These are phyloP conservation scores for Glaucopsyche alexis DNA, from an alignment of 2,888 invertebrate species.

Conservation along the genomic window DNA sequence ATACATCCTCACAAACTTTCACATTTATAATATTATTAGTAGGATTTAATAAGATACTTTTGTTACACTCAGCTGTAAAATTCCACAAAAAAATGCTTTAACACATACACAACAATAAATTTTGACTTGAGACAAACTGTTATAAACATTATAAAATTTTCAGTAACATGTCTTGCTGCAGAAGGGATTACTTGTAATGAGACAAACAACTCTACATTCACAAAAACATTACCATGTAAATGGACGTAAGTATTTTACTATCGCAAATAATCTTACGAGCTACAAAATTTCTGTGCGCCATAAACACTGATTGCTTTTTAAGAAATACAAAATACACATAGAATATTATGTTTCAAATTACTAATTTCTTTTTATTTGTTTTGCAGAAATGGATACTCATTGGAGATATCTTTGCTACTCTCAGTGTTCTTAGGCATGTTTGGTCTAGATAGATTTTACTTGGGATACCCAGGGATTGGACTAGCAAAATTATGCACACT, in stretches of 20 bases:
- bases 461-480: constrained; percentile 98
- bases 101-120: no score
- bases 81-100: no score
- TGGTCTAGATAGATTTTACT: constrained; percentile 97
- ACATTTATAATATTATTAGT: no score
- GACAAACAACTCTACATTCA: constrained; percentile 89
- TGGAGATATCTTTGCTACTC: constrained; percentile 93
- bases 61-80: no score
- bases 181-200: constrained; percentile 90
- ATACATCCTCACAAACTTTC: no score
- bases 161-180: constrained; percentile 90
- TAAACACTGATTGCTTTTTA: constrained; percentile 26
- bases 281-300: neutral
- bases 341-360: neutral
- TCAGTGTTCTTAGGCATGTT: constrained; percentile 99
- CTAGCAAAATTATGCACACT: constrained; percentile 96
- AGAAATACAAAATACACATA: no score
- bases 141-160: constrained; percentile 42
- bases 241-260: constrained; percentile 90
- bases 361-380: constrained; percentile 33
- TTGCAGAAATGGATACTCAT: constrained; percentile 94
- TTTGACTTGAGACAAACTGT: neutral
- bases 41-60: no score
- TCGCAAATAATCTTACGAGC: neutral
- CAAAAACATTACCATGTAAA: constrained; percentile 91